phyloP scores from a whole-genome alignment of 2,113 vertebrate species.

The Microcebus jonahi region DNA sequence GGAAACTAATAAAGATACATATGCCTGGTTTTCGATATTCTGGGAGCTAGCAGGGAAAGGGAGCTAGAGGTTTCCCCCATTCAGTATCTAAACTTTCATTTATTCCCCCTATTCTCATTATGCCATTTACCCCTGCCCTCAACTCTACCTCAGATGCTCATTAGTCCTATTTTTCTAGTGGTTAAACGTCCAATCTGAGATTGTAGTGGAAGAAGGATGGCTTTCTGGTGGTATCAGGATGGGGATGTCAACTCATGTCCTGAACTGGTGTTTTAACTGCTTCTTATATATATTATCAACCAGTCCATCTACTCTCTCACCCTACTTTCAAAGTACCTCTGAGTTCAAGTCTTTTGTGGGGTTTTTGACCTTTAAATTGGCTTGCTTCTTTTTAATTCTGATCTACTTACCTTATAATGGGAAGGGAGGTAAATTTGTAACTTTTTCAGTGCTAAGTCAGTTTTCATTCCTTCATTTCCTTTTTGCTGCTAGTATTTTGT shows the following conservation, averaged over 20 bases:
- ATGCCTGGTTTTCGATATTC: not conserved
- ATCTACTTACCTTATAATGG: not conserved
- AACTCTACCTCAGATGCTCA: not conserved
- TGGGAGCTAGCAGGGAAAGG: not conserved
- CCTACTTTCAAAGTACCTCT: not conserved
- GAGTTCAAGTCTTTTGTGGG: not conserved
- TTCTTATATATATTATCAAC: not conserved
- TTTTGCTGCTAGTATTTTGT: not conserved
- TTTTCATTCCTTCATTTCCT: not conserved
- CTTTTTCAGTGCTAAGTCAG: not conserved
- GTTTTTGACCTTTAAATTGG: not conserved
- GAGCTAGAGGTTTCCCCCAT: not conserved
- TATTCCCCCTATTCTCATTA: not conserved
- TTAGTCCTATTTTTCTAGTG: not conserved
- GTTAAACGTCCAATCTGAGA: no score
- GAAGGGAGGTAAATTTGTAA: not conserved
- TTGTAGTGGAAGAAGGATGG: not conserved
- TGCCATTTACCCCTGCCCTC: not conserved
- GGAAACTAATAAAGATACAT: not conserved
- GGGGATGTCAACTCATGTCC: not conserved
- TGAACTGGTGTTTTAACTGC: not conserved
- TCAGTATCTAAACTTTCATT: not conserved
- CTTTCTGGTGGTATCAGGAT: not conserved
- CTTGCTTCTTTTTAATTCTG: not conserved
- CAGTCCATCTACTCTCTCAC: not conserved